Base-by-base conservation (phyloP, 2,797 vertebrate species). In the Hozukius guyotensis region DNA sequence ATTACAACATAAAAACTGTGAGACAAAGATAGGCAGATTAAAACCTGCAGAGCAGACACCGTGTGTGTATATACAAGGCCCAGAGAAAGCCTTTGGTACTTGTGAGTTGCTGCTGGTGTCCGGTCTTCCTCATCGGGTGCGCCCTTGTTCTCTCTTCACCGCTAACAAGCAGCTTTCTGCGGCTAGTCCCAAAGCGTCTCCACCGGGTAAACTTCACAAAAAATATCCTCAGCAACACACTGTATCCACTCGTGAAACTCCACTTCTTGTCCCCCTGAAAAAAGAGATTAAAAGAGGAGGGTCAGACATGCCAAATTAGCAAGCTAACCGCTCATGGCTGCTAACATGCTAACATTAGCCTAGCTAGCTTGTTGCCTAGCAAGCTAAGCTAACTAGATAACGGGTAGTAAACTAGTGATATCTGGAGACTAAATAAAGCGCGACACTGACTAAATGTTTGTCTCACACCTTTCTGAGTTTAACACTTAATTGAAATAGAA, bases 281-380 rank as follows among this genome's bases (percentile, higher is more conserved):
- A 24, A 4, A 93, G 81, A 95, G 81, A 94, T 93, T 95, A 71
- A 88, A 89, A 86, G 89, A 90, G 89, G 89, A 93, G 93, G 91
- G 93, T 95, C 94, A 95, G 88, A 89, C 89, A 88, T 87, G 88
- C 92, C 86, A 89, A 93, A 92, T 93, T 84, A 91, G 90, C 91
- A 83, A 57, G 88, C 77, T 87, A 79, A 79, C 61, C 53, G 87
- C 92, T 92, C 90, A 83, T 90, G 87, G 82, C 81, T 88, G 89
- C 89, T 91, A 86, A 74, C 81, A 49, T 62, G 92, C 89, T 92
- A 94, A 81, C 83, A 32, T 56, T 61, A 80, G 86, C 25, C 36
- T 13, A 38, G 36, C 88, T 87, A 90, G 80, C 87, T 73, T 60
- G 80, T 79, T 77, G 77, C 82, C 73, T 86, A 74, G 82, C 68